Evolutionary conservation across 1,140 invertebrate species (phyloP).

Genomic region (Cryptotermes secundus): DNA sequence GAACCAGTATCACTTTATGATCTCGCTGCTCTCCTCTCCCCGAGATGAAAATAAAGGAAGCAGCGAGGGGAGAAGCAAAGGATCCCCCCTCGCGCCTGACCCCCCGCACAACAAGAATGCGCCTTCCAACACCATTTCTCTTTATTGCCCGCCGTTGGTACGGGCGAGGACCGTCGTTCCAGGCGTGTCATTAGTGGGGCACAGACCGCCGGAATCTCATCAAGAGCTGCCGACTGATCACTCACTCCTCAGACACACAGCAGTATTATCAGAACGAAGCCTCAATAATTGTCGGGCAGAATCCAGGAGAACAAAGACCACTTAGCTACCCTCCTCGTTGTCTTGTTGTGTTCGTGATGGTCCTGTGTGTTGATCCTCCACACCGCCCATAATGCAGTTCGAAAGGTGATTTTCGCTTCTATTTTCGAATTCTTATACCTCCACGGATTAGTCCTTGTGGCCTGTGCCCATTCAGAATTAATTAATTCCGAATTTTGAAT

Average conservation of each 20-base stretch:
- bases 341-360: not conserved
- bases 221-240: conserved; percentile 3
- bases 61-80: not conserved
- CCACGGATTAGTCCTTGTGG: too few species aligned
- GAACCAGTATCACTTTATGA: too few species aligned
- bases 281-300: not conserved
- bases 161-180: not conserved
- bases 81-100: not conserved
- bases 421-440: too few species aligned
- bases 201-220: conserved; percentile 17
- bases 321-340: not conserved
- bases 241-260: not conserved
- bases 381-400: too few species aligned
- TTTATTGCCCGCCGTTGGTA: not conserved
- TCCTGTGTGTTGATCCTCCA: too few species aligned
- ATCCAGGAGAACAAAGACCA: not conserved
- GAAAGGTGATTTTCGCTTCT: too few species aligned
- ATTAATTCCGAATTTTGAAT: too few species aligned
- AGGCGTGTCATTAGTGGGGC: conserved; percentile 12
- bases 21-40: not conserved
- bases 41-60: not conserved
- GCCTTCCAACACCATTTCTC: conserved; percentile 14
- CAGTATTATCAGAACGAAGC: not conserved
- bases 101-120: not conserved
- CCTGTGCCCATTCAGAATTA: too few species aligned